Evolutionary conservation across 1,140 invertebrate genomes (phyloP).

Genomic region (Bradynema listronoti): DNA sequence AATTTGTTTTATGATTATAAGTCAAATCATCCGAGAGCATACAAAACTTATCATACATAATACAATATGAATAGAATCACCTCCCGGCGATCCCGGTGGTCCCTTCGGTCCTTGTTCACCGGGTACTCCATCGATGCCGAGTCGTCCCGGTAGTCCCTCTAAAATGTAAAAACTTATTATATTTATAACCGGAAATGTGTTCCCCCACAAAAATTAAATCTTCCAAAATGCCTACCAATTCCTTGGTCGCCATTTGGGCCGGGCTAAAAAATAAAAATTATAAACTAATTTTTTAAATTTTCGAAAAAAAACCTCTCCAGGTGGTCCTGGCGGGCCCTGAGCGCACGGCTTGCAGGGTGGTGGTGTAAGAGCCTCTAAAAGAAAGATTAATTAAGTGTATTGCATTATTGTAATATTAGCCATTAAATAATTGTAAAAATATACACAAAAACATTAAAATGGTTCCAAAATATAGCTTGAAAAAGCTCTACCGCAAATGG

Average conservation of each 20-base stretch:
- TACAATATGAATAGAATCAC: constrained; percentile 6
- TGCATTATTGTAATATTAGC: too few species aligned
- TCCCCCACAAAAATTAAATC: not conserved
- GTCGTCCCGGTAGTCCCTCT: constrained; percentile 24
- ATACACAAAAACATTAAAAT: too few species aligned
- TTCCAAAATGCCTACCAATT: constrained; percentile 4
- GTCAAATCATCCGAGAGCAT: not conserved
- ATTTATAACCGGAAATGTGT: not conserved
- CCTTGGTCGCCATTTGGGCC: constrained; percentile 10
- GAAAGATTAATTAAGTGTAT: not conserved
- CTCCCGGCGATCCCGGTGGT: constrained; percentile 3
- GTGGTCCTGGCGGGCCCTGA: constrained; percentile 30
- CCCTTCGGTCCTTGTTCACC: constrained; percentile 30
- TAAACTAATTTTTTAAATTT: not conserved
- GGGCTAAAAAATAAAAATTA: not conserved
- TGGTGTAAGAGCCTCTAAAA: constrained; percentile 18
- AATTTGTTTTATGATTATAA: not conserved
- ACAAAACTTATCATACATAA: constrained; percentile 7
- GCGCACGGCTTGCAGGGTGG: constrained; percentile 30
- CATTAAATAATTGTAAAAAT: too few species aligned
- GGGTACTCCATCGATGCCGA: constrained; percentile 21
- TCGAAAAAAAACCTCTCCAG: constrained; percentile 22
- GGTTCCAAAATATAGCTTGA: not conserved
- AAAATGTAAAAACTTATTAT: not conserved
- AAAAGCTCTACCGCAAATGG: constrained; percentile 11